Percentiles rank a stretch among this genome's conserved stretches.
Evolutionary conservation across 2,797 vertebrate genomes (phyloP).

Genomic region (Lemur catta): DNA sequence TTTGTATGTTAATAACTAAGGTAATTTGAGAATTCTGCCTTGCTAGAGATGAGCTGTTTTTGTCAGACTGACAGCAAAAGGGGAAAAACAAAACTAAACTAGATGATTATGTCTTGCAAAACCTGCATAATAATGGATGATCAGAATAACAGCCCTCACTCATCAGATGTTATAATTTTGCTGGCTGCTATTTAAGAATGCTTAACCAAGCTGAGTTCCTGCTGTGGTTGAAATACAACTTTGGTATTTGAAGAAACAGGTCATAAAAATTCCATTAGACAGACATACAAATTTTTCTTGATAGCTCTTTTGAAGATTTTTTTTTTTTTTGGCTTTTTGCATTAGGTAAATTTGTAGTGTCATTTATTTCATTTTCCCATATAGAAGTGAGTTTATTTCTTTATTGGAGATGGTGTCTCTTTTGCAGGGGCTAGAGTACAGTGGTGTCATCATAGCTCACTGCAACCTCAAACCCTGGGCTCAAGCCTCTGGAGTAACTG

Average conservation of each 20-base stretch:
- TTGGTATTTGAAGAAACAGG: background rate
- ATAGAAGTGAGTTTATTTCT: background rate
- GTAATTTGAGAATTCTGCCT: background rate
- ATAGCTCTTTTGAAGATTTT: background rate
- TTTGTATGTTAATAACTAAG: background rate
- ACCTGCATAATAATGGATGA: background rate
- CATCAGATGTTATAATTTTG: constrained; percentile 4
- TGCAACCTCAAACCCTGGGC: background rate
- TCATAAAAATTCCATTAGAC: constrained; percentile 10
- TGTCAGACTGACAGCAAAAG: background rate
- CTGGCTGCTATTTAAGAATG: background rate
- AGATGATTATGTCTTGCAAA: background rate
- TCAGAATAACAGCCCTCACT: background rate
- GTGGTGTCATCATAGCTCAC: background rate
- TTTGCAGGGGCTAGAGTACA: background rate
- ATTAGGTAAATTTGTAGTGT: background rate
- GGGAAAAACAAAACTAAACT: background rate
- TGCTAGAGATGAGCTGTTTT: background rate
- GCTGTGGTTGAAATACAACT: constrained; percentile 11
- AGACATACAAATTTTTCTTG: background rate
- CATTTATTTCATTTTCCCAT: background rate
- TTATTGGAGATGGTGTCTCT: background rate
- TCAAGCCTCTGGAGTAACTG: background rate
- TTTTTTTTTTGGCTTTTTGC: background rate
- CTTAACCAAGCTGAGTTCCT: background rate